Evolutionary conservation across 2,888 invertebrate species (phyloP).

Genomic region (Falcaria lacertinaria): DNA sequence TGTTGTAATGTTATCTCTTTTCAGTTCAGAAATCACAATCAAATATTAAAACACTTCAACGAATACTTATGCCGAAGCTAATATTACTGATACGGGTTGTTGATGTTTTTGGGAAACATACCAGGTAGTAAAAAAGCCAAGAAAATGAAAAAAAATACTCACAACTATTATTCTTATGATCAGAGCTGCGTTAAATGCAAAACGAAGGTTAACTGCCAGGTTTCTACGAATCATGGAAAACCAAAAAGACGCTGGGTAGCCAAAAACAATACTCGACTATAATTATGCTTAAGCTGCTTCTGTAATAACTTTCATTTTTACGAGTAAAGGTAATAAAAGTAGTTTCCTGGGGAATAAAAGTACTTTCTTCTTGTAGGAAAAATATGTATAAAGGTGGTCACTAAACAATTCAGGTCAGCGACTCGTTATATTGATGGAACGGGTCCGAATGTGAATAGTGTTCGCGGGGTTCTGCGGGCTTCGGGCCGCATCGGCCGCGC

Average conservation of each 20-base stretch:
- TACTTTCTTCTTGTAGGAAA: not conserved
- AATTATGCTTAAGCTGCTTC: not conserved
- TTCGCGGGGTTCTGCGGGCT: conserved; percentile 28
- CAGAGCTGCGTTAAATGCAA: not conserved
- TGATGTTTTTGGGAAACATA: no score
- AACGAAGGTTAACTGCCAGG: not conserved
- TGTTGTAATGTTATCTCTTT: no score
- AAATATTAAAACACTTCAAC: no score
- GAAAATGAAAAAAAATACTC: no score
- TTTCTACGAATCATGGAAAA: not conserved
- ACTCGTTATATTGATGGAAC: conserved; percentile 63
- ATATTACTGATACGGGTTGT: no score
- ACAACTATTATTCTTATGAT: not conserved
- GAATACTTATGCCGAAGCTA: no score
- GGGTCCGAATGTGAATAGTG: conserved; percentile 55
- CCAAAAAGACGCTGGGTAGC: not conserved
- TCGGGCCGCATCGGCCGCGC: conserved; percentile 30
- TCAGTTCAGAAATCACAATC: no score
- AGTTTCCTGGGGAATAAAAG: not conserved
- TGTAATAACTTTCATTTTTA: not conserved
- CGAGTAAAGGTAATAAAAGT: conserved; percentile 1
- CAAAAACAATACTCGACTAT: not conserved
- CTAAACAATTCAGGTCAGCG: conserved; percentile 60
- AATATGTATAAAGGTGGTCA: conserved; percentile 44
- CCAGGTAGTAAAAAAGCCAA: no score